phyloP scores from a whole-genome alignment of 2,113 vertebrate genomes.

The Campylomormyrus tamandua region DNA sequence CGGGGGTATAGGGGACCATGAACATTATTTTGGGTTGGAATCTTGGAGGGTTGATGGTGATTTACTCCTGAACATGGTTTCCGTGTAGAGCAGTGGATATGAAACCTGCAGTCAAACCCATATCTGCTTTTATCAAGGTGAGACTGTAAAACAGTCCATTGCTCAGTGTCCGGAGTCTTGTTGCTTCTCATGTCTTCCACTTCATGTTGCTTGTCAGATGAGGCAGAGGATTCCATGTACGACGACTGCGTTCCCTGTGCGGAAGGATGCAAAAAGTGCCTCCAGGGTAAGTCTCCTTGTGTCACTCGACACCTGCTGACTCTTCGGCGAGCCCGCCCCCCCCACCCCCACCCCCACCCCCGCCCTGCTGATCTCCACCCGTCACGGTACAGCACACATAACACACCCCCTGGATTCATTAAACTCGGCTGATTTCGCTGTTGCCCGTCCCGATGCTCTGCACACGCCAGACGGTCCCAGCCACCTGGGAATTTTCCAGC shows the following conservation, averaged over 20 bases:
- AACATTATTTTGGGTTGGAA: not conserved
- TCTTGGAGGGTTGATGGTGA: not conserved
- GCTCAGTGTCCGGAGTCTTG: not conserved
- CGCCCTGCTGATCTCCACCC: not conserved
- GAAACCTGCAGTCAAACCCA: not conserved
- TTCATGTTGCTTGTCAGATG: constrained; percentile 50
- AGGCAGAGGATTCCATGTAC: constrained; percentile 56
- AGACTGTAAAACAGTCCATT: not conserved
- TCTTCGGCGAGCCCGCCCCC: not conserved
- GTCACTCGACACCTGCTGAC: not conserved
- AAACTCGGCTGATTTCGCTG: not conserved
- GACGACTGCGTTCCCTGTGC: constrained; percentile 71
- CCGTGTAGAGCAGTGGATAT: not conserved
- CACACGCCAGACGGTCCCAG: not conserved
- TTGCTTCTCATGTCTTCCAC: not conserved
- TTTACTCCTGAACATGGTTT: not conserved
- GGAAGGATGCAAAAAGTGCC: constrained; percentile 74
- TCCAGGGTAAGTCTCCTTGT: constrained; percentile 58
- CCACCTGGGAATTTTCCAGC: not conserved
- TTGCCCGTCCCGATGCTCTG: not conserved
- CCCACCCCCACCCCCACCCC: no score
- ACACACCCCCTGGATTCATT: not conserved
- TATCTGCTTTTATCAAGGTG: not conserved
- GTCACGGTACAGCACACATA: not conserved
- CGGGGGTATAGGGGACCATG: not conserved